Evolutionary conservation across 2,113 vertebrate genomes (phyloP).

Genomic region (Gavia stellata): DNA sequence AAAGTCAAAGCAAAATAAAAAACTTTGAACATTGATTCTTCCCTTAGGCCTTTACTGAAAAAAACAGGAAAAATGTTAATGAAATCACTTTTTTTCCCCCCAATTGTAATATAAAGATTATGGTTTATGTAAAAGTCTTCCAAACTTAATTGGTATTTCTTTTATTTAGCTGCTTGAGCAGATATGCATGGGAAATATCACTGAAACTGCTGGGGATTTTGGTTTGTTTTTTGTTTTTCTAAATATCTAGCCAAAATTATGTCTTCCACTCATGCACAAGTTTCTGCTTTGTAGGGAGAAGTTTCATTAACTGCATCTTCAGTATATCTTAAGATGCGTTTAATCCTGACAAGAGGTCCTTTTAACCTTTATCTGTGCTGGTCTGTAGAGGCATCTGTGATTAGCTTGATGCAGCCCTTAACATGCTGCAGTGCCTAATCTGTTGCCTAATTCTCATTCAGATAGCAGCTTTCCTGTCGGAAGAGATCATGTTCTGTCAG

Average conservation of each 20-base stretch:
- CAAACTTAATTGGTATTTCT: neutral
- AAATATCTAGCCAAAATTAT: neutral
- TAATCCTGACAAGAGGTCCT: neutral
- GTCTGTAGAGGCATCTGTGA: rapidly evolving
- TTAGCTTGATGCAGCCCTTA: neutral
- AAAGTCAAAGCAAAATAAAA: neutral
- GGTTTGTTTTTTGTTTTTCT: neutral
- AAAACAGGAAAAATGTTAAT: neutral
- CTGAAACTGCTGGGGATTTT: neutral
- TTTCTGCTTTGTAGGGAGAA: neutral
- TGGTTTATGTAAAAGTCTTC: neutral
- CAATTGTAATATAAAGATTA: neutral
- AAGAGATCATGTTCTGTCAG: neutral
- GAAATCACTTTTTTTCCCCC: neutral
- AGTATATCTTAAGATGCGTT: neutral
- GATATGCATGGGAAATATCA: neutral
- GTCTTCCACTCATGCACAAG: neutral
- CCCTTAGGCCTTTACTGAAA: neutral
- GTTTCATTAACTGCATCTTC: neutral
- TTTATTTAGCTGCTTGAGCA: neutral
- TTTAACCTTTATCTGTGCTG: neutral
- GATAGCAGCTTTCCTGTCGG: neutral
- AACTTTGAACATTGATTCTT: neutral
- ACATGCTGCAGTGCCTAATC: neutral
- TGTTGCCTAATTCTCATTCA: neutral